These are phyloP conservation scores for Leucosticte australis DNA, from an alignment of 2,113 vertebrate genomes.

Conservation along the genomic window DNA sequence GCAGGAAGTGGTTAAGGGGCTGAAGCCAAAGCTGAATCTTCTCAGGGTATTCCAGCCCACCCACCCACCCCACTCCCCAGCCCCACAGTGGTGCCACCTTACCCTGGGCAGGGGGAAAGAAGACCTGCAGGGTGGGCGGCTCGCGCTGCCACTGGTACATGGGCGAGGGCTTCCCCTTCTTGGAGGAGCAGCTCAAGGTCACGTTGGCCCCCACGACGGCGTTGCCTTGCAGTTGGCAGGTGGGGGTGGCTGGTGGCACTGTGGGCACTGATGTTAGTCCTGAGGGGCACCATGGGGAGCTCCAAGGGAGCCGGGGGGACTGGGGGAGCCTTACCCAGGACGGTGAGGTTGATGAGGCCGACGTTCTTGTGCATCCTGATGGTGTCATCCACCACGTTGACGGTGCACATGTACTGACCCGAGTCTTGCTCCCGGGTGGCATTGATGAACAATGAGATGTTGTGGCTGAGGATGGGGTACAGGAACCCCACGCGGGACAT, in stretches of 20 bases:
- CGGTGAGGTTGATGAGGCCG: slow-evolving; percentile 73
- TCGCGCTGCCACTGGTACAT: slow-evolving; percentile 82
- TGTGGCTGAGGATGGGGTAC: slow-evolving; percentile 71
- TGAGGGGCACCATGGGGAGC: rapidly evolving
- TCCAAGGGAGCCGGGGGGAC: rapidly evolving
- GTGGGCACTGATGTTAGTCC: neutral
- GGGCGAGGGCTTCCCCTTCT: slow-evolving; percentile 83
- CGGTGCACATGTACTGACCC: slow-evolving; percentile 81
- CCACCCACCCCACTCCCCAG: neutral
- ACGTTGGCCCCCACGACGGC: slow-evolving; percentile 81
- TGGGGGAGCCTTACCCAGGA: slow-evolving; percentile 73
- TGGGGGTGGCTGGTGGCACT: slow-evolving; percentile 87
- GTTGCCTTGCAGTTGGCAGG: slow-evolving; percentile 77
- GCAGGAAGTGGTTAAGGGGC: neutral
- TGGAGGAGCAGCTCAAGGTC: slow-evolving; percentile 86
- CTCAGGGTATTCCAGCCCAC: neutral
- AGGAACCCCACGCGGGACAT: slow-evolving; percentile 77
- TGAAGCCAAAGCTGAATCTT: neutral
- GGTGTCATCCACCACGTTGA: slow-evolving; percentile 73
- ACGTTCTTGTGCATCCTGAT: slow-evolving; percentile 50
- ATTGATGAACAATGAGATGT: slow-evolving; percentile 87
- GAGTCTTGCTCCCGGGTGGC: slow-evolving; percentile 83
- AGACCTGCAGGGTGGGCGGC: slow-evolving; percentile 74
- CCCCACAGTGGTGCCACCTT: neutral
- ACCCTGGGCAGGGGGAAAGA: slow-evolving; percentile 84